phyloP scores from a whole-genome alignment of 2,113 vertebrate genomes.

The Podilymbus podiceps region DNA sequence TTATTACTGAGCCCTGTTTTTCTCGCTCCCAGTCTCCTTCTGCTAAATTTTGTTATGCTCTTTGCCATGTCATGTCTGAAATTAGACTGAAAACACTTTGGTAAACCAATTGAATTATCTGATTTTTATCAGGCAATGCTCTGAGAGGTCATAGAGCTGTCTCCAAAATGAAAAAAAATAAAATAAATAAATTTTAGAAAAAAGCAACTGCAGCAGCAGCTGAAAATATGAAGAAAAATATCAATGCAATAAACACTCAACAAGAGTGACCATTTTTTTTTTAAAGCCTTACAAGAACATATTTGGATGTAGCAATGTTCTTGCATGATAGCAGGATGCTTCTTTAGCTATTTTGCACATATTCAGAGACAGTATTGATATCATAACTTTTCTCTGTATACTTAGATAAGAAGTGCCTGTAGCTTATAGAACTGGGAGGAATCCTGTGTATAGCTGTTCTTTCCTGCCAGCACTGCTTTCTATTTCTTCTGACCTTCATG shows the following conservation, averaged over 20 bases:
- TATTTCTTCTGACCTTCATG: background rate
- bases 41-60: slow-evolving; percentile 10
- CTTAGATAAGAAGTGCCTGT: background rate
- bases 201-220: background rate
- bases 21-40: background rate
- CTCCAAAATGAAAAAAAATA: slow-evolving; percentile 1
- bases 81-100: slow-evolving; percentile 30
- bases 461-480: background rate
- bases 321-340: background rate
- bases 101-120: background rate
- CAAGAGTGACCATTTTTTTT: background rate
- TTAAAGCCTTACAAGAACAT: background rate
- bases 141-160: slow-evolving; percentile 6
- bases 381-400: background rate
- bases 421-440: background rate
- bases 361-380: background rate
- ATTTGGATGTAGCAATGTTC: background rate
- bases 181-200: background rate
- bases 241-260: background rate
- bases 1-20: slow-evolving; percentile 2
- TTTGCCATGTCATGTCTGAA: slow-evolving; percentile 7
- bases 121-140: slow-evolving; percentile 29
- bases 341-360: background rate
- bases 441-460: background rate
- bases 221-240: slow-evolving; percentile 43